These are phyloP conservation scores for Ptychoptera contaminata DNA, from an alignment of 2,888 invertebrate species.

Conservation along the genomic window DNA sequence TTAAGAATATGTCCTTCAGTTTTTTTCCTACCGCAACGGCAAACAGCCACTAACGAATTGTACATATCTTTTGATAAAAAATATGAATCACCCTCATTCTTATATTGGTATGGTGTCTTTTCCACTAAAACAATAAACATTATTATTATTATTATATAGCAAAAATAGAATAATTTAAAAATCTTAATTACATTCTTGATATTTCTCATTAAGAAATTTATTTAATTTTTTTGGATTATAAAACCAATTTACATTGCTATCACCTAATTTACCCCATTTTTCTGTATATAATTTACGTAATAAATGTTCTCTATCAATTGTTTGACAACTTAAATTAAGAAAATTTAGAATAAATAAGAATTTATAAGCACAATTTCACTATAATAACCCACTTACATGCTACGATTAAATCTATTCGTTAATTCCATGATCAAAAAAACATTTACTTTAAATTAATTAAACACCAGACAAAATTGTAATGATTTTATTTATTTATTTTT, in stretches of 20 bases:
- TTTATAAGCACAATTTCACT: too few species aligned
- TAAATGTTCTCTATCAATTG: too few species aligned
- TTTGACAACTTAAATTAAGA: too few species aligned
- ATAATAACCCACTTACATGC: too few species aligned
- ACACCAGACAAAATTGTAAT: too few species aligned
- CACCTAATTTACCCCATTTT: conserved; percentile 19
- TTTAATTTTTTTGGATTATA: conserved; percentile 24
- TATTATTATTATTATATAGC: neutral
- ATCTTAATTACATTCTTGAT: conserved; percentile 5
- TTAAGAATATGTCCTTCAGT: conserved; percentile 21
- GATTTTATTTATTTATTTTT: too few species aligned
- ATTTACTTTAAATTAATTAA: too few species aligned
- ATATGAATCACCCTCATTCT: conserved; percentile 21
- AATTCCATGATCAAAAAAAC: too few species aligned
- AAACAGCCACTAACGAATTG: conserved; percentile 19
- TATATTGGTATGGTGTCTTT: conserved; percentile 15
- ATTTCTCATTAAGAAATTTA: conserved; percentile 7
- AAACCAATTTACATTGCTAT: conserved; percentile 17
- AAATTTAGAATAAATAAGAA: too few species aligned
- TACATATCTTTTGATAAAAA: conserved; percentile 25
- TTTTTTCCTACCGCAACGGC: conserved; percentile 25
- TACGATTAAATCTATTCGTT: too few species aligned
- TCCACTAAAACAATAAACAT: conserved; percentile 4
- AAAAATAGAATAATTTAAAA: neutral
- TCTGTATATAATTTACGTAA: conserved; percentile 13